These are phyloP conservation scores for Drosophila leontia DNA, from an alignment of 1,140 invertebrate genomes.

Conservation along the genomic window DNA sequence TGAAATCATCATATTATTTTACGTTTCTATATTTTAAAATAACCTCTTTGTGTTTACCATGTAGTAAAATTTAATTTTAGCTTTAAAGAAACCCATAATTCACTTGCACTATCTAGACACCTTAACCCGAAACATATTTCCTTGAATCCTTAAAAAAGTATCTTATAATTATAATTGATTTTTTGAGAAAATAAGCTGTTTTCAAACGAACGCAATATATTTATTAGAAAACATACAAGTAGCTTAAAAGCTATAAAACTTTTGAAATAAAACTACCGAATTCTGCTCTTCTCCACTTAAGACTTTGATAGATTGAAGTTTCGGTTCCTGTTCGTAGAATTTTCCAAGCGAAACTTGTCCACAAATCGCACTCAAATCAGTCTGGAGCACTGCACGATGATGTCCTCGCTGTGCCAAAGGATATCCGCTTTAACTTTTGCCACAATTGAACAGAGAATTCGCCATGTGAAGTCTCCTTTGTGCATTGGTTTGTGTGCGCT, in stretches of 20 bases:
- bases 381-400: constrained; percentile 37
- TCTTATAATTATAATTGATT: not conserved
- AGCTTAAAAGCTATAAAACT: constrained; percentile 8
- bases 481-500: constrained; percentile 18
- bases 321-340: constrained; percentile 28
- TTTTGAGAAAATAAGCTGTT: no score
- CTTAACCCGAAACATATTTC: not conserved
- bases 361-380: constrained; percentile 45
- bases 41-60: not conserved
- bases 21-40: not conserved
- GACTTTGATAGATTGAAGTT: constrained; percentile 43
- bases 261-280: constrained; percentile 10
- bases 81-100: not conserved
- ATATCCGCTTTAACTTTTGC: constrained; percentile 57
- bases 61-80: no score
- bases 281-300: constrained; percentile 22
- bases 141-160: not conserved
- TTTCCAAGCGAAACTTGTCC: constrained; percentile 31
- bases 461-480: constrained; percentile 33
- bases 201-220: not conserved
- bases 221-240: not conserved
- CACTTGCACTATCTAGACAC: no score
- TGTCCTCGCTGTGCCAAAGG: constrained; percentile 52
- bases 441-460: constrained; percentile 53
- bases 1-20: no score